Percentiles rank a stretch among this genome's conserved stretches.
Conservation (phyloP, 2,888 invertebrate genomes). For the Netelia melanura region DNA sequence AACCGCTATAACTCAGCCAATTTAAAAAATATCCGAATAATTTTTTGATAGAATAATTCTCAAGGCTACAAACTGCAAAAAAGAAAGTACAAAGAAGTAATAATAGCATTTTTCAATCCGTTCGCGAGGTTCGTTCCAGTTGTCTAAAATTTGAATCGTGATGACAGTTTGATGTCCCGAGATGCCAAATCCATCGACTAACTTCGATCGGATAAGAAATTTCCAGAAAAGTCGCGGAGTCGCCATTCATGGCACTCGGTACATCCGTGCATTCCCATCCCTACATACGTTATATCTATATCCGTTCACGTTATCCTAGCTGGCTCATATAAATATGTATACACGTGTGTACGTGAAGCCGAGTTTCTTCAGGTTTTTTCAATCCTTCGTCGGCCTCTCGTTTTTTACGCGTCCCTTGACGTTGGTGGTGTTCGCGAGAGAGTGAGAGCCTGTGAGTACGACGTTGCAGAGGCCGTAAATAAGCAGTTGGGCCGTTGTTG, state of each 20-base stretch:
- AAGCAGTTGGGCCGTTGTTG: constrained; percentile 72
- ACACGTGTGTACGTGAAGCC: neutral
- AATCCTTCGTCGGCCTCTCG: constrained; percentile 74
- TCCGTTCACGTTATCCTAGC: neutral
- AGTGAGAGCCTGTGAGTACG: constrained; percentile 58
- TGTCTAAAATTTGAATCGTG: no score
- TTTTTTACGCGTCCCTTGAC: constrained; percentile 78
- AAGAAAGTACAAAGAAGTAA: no score
- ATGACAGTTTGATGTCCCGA: no score
- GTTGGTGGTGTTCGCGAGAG: constrained; percentile 59
- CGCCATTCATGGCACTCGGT: neutral
- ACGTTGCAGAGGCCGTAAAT: constrained; percentile 73
- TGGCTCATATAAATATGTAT: neutral
- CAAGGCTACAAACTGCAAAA: no score
- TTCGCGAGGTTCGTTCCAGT: no score
- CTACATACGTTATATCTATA: constrained; percentile 15
- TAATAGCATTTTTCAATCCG: no score
- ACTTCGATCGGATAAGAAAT: no score
- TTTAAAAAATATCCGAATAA: no score
- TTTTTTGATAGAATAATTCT: no score
- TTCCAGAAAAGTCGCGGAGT: no score
- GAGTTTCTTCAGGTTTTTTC: constrained; percentile 75
- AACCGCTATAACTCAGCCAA: no score
- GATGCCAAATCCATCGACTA: no score
- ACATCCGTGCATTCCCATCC: constrained; percentile 29